Conservation (phyloP, 2,113 vertebrate species). For the Lasiurus cinereus region DNA sequence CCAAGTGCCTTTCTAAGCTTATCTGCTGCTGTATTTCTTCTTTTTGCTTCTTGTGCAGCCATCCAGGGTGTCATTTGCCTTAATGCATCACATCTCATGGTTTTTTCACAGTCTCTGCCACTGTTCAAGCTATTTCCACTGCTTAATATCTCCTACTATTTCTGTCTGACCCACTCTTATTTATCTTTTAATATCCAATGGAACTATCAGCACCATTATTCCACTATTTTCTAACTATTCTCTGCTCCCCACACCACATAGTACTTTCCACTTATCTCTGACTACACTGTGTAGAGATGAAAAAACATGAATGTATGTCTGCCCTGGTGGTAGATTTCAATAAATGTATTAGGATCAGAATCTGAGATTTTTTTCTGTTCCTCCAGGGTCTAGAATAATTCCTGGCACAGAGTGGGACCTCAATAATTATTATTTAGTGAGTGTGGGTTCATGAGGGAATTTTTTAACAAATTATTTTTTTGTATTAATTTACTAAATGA, state of each 20-base stretch:
- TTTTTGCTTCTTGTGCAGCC: background rate
- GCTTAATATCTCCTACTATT: background rate
- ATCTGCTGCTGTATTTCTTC: background rate
- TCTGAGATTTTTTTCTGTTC: background rate
- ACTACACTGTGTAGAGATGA: background rate
- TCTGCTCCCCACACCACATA: background rate
- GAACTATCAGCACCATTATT: background rate
- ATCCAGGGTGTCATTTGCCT: background rate
- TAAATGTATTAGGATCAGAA: slow-evolving; percentile 11
- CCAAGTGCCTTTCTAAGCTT: background rate
- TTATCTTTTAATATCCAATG: background rate
- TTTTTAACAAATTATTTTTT: slow-evolving; percentile 53
- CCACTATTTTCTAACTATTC: background rate
- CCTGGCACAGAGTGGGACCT: background rate
- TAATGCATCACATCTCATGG: background rate
- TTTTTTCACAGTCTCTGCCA: background rate
- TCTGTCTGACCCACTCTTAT: background rate
- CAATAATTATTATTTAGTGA: slow-evolving; percentile 32
- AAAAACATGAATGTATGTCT: background rate
- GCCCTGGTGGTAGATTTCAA: background rate
- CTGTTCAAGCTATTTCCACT: background rate
- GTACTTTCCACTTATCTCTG: slow-evolving; percentile 22
- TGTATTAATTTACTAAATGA: slow-evolving; percentile 63
- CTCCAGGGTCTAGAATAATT: background rate
- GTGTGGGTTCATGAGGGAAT: background rate